A percentile compares a stretch with the other conserved stretches of the same genome.
These are phyloP conservation scores for Cryptus armator DNA, from an alignment of 2,888 invertebrate species.

Conservation along the genomic window DNA sequence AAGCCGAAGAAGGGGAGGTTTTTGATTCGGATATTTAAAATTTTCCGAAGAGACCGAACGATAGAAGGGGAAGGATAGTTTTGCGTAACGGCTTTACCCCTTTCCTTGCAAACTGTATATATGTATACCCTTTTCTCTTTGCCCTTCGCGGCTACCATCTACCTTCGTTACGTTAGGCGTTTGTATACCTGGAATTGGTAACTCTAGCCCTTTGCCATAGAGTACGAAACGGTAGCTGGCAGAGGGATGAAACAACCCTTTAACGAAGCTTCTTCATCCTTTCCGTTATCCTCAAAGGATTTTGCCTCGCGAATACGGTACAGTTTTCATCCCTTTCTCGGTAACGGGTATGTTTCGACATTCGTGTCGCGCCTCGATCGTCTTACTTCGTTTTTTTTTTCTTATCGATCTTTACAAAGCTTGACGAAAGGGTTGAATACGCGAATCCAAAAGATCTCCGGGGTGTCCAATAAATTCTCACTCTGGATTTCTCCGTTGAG, in stretches of 20 bases:
- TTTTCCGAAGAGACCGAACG: constrained; percentile 73
- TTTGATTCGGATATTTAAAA: constrained; percentile 85
- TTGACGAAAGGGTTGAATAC: too few species aligned
- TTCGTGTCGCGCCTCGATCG: too few species aligned
- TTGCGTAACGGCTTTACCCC: constrained; percentile 80
- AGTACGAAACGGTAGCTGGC: constrained; percentile 28
- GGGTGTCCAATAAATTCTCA: background rate
- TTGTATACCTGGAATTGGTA: constrained; percentile 79
- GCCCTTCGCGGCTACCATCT: constrained; percentile 50
- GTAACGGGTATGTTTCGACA: too few species aligned
- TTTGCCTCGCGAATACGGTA: constrained; percentile 21
- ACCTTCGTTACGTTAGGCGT: constrained; percentile 29
- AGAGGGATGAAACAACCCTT: constrained; percentile 61
- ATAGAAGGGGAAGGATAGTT: constrained; percentile 72
- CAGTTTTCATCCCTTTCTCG: too few species aligned
- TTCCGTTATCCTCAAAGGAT: constrained; percentile 29
- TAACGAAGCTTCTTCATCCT: constrained; percentile 52
- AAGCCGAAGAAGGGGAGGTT: constrained; percentile 75
- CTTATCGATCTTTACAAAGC: too few species aligned
- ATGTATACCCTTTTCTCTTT: constrained; percentile 56
- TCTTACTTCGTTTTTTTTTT: too few species aligned
- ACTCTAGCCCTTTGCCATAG: constrained; percentile 74
- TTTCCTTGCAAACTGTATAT: constrained; percentile 36
- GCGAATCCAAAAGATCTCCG: too few species aligned
- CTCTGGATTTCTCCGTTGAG: constrained; percentile 24